phyloP scores from a whole-genome alignment of 2,113 vertebrate genomes.

The Ciconia maguari region DNA sequence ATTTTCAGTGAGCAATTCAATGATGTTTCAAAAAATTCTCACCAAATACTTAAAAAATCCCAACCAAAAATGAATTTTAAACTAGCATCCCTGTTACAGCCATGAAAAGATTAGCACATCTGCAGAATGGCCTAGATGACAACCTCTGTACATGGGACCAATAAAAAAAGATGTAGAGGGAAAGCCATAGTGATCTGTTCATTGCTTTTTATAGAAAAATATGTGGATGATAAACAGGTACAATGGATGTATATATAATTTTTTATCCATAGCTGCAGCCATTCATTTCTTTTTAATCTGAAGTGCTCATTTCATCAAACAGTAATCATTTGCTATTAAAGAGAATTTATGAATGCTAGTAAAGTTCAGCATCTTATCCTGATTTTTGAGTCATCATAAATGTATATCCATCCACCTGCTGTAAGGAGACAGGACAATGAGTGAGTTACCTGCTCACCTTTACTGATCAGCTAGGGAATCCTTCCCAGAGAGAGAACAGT shows the following conservation, averaged over 20 bases:
- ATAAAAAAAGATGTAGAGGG: not conserved
- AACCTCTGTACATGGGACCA: not conserved
- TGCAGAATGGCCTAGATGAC: not conserved
- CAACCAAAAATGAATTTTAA: not conserved
- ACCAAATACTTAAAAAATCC: not conserved
- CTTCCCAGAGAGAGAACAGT: not conserved
- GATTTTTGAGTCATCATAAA: not conserved
- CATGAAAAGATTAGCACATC: not conserved
- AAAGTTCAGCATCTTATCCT: not conserved
- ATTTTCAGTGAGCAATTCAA: conserved; percentile 27
- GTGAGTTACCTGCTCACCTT: not conserved
- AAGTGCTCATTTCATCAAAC: not conserved
- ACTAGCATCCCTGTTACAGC: not conserved
- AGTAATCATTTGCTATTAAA: not conserved
- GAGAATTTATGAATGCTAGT: not conserved
- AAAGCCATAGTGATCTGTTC: not conserved
- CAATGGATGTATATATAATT: not conserved
- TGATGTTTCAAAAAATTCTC: not conserved
- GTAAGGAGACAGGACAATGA: not conserved
- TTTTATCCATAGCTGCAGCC: not conserved
- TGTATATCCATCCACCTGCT: not conserved
- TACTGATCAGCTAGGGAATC: not conserved
- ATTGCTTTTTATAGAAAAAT: not conserved
- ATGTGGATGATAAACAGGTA: not conserved
- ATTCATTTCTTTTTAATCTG: not conserved